phyloP scores from a whole-genome alignment of 2,888 invertebrate species.

The Tolmerus cingulatus region DNA sequence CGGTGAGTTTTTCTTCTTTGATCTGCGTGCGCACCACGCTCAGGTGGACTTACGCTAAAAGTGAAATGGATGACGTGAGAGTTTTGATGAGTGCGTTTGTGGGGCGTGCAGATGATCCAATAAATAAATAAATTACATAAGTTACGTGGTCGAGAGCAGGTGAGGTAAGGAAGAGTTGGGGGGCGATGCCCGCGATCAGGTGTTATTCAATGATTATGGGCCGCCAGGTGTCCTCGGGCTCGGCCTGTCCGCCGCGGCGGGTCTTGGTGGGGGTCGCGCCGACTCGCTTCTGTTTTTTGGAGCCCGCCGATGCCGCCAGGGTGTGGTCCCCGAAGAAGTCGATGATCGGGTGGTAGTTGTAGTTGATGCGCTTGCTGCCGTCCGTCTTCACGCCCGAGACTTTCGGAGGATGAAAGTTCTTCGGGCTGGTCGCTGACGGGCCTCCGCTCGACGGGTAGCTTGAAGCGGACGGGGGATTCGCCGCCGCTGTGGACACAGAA shows the following conservation, averaged over 20 bases:
- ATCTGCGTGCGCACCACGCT: neutral
- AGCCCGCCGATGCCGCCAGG: constrained; percentile 30
- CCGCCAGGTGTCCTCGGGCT: constrained; percentile 9
- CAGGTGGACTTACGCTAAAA: constrained; percentile 2
- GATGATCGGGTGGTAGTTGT: constrained; percentile 84
- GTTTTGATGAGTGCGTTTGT: neutral
- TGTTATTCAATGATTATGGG: constrained; percentile 15
- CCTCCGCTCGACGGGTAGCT: constrained; percentile 45
- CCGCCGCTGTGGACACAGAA: constrained; percentile 54
- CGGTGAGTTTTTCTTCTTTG: neutral
- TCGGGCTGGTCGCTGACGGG: constrained; percentile 19
- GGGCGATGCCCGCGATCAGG: neutral
- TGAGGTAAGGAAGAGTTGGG: neutral
- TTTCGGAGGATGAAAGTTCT: constrained; percentile 38
- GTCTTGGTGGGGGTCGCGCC: neutral
- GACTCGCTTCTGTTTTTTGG: constrained; percentile 14
- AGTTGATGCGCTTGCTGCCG: constrained; percentile 71
- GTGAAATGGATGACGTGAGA: neutral
- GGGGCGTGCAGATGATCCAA: constrained; percentile 21
- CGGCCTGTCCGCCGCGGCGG: neutral
- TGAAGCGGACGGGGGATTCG: neutral
- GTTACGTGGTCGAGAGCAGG: neutral
- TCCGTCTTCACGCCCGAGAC: constrained; percentile 16
- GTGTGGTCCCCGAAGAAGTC: constrained; percentile 73
- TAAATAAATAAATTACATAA: constrained; percentile 39